Percentiles rank a stretch among this genome's conserved stretches.
Conservation (phyloP, 2,113 vertebrate species). For the Grallaria varia region DNA sequence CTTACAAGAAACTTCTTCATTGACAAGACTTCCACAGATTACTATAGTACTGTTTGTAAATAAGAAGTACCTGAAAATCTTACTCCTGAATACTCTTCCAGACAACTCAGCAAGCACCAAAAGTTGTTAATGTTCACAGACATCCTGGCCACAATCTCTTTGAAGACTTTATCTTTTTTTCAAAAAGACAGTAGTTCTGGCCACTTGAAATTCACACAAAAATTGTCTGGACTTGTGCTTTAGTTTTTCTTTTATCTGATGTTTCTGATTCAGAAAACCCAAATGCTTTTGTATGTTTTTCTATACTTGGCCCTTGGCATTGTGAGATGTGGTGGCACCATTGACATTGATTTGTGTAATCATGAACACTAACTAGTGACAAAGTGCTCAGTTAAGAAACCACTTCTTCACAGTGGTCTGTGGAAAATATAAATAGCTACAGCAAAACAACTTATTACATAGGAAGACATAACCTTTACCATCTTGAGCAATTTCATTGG, state of each 20-base stretch:
- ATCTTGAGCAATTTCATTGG: neutral
- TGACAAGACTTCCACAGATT: neutral
- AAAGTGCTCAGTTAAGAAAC: neutral
- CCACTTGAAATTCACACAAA: neutral
- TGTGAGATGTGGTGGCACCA: neutral
- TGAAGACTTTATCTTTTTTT: neutral
- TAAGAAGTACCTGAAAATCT: neutral
- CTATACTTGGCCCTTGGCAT: neutral
- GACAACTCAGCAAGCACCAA: neutral
- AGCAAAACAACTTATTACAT: neutral
- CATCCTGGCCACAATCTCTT: neutral
- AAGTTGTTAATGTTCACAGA: neutral
- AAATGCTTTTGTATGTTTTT: neutral
- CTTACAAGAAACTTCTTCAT: neutral
- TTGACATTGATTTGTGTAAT: neutral
- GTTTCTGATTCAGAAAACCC: neutral
- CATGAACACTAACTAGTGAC: neutral
- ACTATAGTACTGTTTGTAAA: neutral
- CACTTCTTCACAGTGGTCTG: neutral
- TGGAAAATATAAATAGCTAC: neutral
- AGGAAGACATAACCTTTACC: neutral
- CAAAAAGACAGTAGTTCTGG: neutral
- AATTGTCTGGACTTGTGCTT: neutral
- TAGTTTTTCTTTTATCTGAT: neutral
- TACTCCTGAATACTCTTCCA: neutral